Percentiles rank a stretch among this genome's conserved stretches.
These are phyloP conservation scores for Holacanthella duospinosa DNA, from an alignment of 2,888 invertebrate genomes.

Conservation along the genomic window DNA sequence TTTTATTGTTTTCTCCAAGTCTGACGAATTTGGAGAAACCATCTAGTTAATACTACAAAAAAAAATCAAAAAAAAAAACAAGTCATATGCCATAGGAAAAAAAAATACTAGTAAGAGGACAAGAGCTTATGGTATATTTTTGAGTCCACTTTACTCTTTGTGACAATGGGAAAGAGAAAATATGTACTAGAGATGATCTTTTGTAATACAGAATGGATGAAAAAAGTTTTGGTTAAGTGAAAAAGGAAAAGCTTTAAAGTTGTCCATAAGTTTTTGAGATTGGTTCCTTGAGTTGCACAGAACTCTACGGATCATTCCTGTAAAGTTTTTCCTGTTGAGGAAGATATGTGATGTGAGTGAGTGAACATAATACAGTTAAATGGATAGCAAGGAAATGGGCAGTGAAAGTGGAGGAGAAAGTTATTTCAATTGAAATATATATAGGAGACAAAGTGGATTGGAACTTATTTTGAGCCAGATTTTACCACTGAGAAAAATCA, in stretches of 20 bases:
- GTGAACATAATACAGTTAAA: neutral
- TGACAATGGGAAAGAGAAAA: too few species aligned
- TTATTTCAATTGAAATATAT: neutral
- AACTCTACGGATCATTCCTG: too few species aligned
- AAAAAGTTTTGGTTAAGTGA: neutral
- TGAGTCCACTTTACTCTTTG: too few species aligned
- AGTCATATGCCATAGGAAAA: too few species aligned
- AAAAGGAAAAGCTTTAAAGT: neutral
- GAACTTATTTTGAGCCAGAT: too few species aligned
- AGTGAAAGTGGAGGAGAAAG: neutral
- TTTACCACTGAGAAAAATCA: too few species aligned
- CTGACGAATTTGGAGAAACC: conserved; percentile 9
- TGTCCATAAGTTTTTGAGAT: neutral
- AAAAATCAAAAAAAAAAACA: too few species aligned
- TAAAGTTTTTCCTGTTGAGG: too few species aligned
- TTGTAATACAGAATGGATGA: neutral
- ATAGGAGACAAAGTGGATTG: neutral
- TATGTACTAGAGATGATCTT: too few species aligned
- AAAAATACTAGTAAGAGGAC: too few species aligned
- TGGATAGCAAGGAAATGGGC: conserved; percentile 4
- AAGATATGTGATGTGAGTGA: conserved; percentile 4
- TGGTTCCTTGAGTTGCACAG: neutral
- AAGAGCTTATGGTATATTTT: too few species aligned
- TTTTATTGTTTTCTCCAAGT: conserved; percentile 26
- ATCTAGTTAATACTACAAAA: too few species aligned